Evolutionary conservation across 2,797 vertebrate genomes (phyloP), one percentile per base, ranked within the genome.

Genomic region (Hirundo rustica): DNA sequence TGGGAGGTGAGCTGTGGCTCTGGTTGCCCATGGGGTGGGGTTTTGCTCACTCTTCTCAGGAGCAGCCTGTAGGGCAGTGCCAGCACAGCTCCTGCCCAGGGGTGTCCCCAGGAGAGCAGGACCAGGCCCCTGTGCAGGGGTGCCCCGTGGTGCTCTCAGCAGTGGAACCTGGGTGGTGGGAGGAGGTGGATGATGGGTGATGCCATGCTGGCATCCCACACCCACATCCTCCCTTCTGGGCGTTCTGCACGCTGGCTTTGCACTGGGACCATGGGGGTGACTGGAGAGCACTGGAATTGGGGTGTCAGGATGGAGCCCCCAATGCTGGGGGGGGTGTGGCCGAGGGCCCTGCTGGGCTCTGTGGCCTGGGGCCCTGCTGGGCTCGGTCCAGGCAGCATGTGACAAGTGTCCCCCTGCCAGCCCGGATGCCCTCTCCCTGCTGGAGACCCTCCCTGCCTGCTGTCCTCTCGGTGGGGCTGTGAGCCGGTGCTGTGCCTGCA

Each of bases 81-180:
- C 2, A 8, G 25, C 1, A 1, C 57, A 38, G 42, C 68, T 85
- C 32, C 55, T 22, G 64, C 29, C 16, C 0, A 0, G 30, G 36
- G 16, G 4, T 70, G 26, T 44, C 44, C n/a, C 42, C 10, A 30
- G 84, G 36, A 50, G 30, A 29, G 23, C 9, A 27, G 88, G 51
- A 68, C 19, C 6, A 4, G n/a, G 32, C 3, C 5, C 23, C 25
- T 10, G 45, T 4, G 2, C 44, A 38, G 42, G 44, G 42, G 25
- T 70, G 67, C 10, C 38, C 38, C 0, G 0, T 22, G 30, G 34
- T 82, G 50, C 27, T 48, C 62, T 72, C 22, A 26, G 19, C 38
- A 32, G 47, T 45, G 3, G 44, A 50, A 40, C 11, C 27, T 9
- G 34, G 23, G 23, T 45, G 36, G 19, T 57, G 42, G 47, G 36